Base-by-base conservation (phyloP, 2,797 vertebrate genomes). In the Takifugu ocellatus region DNA sequence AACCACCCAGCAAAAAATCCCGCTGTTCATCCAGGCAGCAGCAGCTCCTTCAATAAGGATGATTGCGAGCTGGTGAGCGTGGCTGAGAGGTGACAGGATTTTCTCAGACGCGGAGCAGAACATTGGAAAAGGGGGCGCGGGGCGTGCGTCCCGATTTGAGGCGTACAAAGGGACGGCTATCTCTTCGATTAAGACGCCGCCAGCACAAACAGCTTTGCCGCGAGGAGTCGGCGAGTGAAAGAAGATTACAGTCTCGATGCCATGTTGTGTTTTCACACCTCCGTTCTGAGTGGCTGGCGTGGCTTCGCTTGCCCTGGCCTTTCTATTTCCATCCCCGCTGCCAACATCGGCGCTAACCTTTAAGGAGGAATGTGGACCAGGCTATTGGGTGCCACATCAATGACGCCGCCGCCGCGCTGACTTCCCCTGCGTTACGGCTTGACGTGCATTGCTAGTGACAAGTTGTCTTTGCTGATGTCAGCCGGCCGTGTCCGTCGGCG, bases 391-490 rank as follows among this genome's bases (percentile, higher is more conserved):
- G 85, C 79, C 78, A 84, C 81, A 74, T 74, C 81, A 64, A 78
- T 77, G 79, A 78, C 54, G 57, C 72, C 58, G 51, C 44, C 21
- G 81, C 72, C 60, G 39, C 51, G 70, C 44, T 71, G 70, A 68
- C 74, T 74, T 75, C 75, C 76, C 68, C 79, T 45, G 72, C 51
- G 2, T 52, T 21, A 61, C 66, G 15, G 51, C 31, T 42, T 86
- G 88, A 89, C 75, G 72, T 59, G 64, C 68, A 90, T 84, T 48
- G 66, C 72, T 79, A 79, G 72, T 85, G 87, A 90, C 88, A 87
- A 68, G 84, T 78, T 56, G 61, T 79, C 80, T 84, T 72, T 61
- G 73, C 82, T 71, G 80, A 85, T 86, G 85, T 84, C 81, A 85
- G 75, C 67, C 63, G 76, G 56, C 67, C 25, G 39, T 75, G 69